Evolutionary conservation across 2,888 invertebrate species (phyloP).

Genomic region (Gari tellinella): DNA sequence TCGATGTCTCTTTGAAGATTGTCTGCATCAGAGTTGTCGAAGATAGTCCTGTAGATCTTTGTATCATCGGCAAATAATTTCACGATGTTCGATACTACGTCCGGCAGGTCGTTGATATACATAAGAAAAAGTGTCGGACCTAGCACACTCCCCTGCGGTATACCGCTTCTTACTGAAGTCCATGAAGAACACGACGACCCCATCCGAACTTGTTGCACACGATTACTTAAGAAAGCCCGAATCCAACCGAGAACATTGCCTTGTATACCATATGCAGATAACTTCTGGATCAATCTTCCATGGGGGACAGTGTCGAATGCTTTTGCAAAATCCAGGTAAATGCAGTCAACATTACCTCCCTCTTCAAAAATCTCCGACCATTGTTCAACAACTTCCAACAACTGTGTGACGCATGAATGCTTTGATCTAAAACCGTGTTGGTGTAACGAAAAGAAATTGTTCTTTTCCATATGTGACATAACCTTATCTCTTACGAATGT

Average conservation of each 20-base stretch:
- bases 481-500: constrained; percentile 5
- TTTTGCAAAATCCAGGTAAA: too few species aligned
- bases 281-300: too few species aligned
- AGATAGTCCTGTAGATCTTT: not conserved
- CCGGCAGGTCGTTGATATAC: too few species aligned
- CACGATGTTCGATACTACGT: too few species aligned
- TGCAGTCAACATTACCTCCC: not conserved
- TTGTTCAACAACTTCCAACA: too few species aligned
- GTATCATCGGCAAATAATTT: constrained; percentile 24
- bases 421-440: constrained; percentile 8
- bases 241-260: constrained; percentile 2
- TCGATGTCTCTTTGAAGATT: not conserved
- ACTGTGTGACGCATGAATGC: not conserved
- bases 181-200: not conserved
- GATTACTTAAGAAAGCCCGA: not conserved
- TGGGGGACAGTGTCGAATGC: too few species aligned
- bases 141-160: too few species aligned
- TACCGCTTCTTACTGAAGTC: too few species aligned
- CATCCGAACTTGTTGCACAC: constrained; percentile 2
- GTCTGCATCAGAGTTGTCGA: not conserved
- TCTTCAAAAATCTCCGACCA: too few species aligned
- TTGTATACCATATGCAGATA: too few species aligned
- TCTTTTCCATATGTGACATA: constrained; percentile 9
- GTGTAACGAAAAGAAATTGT: constrained; percentile 2
- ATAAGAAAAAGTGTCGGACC: too few species aligned